These are phyloP conservation scores for Scaeva pyrastri DNA, from an alignment of 2,888 invertebrate genomes.

Conservation along the genomic window DNA sequence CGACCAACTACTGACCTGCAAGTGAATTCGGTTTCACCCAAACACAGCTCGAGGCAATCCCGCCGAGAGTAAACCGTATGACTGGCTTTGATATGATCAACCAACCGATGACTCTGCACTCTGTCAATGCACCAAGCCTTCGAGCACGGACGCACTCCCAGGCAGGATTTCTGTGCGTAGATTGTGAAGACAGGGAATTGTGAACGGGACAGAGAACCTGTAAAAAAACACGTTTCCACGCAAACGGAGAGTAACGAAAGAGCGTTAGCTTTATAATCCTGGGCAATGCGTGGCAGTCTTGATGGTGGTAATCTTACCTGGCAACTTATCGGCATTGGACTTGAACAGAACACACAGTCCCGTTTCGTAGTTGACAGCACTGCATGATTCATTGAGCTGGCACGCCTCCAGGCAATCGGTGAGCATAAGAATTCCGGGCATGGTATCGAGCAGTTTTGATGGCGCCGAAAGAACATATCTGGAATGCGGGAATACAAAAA, in stretches of 20 bases:
- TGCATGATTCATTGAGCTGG: constrained; percentile 95
- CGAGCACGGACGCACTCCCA: constrained; percentile 95
- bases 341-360: constrained; percentile 96
- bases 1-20: constrained; percentile 92
- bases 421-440: constrained; percentile 96
- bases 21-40: constrained; percentile 95
- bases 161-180: constrained; percentile 97
- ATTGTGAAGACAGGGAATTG: constrained; percentile 98
- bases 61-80: constrained; percentile 91
- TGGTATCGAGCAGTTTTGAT: constrained; percentile 93
- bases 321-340: constrained; percentile 94
- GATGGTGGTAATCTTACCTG: constrained; percentile 87
- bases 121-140: constrained; percentile 97
- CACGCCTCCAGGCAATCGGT: constrained; percentile 97
- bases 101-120: constrained; percentile 93
- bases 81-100: constrained; percentile 91
- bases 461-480: constrained; percentile 96
- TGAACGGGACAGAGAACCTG: constrained; percentile 95
- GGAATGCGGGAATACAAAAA: constrained; percentile 27
- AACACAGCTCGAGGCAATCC: constrained; percentile 95
- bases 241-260: too few relatives aligned
- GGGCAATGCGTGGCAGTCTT: constrained; percentile 36
- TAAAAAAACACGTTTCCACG: constrained; percentile 79
- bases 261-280: background rate
- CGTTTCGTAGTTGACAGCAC: constrained; percentile 97